These are phyloP conservation scores for Rallus limicola DNA, from an alignment of 2,113 vertebrate genomes.

Conservation along the genomic window DNA sequence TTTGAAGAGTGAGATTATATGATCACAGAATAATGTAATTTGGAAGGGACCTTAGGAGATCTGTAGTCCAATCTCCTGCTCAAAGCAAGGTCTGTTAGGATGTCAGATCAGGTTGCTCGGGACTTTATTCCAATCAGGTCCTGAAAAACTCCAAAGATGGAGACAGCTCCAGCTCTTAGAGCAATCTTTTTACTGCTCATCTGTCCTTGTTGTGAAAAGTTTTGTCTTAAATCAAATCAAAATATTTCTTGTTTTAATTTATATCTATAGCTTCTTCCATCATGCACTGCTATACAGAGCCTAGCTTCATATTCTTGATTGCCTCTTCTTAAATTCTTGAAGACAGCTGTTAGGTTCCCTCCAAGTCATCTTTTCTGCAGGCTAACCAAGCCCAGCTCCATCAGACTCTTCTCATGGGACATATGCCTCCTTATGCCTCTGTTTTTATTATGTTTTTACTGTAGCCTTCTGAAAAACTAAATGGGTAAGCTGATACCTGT, in stretches of 20 bases:
- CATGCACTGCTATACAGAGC: neutral
- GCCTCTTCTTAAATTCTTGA: neutral
- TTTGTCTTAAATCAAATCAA: neutral
- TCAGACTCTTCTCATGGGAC: neutral
- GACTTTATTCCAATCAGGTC: neutral
- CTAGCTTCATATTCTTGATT: neutral
- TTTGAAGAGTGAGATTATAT: neutral
- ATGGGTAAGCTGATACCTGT: neutral
- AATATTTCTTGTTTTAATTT: neutral
- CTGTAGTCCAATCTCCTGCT: neutral
- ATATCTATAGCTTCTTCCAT: neutral
- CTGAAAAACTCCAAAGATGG: neutral
- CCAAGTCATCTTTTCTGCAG: neutral
- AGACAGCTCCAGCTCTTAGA: neutral
- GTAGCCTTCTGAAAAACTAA: neutral
- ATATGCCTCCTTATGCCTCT: neutral
- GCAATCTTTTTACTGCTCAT: neutral
- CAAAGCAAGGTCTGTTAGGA: neutral
- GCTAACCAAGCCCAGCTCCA: neutral
- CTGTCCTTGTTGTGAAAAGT: neutral
- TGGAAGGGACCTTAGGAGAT: neutral
- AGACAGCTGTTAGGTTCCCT: neutral
- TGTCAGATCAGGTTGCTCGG: neutral
- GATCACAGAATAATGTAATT: neutral
- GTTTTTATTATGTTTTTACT: neutral